These are phyloP conservation scores for Rhopilema esculentum DNA, from an alignment of 30 jellyfish, hydroid and myxozoan genomes.

Conservation along the genomic window DNA sequence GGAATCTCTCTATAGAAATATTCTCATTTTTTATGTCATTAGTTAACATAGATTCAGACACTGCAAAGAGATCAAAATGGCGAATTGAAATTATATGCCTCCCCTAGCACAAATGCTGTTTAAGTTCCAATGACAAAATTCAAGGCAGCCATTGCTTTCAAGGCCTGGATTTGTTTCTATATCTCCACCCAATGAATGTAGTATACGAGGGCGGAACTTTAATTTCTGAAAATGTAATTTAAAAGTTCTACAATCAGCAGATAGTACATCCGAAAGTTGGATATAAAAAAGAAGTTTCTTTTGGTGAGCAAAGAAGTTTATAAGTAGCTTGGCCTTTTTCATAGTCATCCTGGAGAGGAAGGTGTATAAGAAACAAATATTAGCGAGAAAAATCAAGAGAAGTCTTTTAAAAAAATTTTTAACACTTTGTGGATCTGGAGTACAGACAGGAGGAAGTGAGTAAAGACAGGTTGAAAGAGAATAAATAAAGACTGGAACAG, in stretches of 20 bases:
- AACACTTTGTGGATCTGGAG: conserved; percentile 17
- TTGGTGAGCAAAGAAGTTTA: conserved; percentile 9
- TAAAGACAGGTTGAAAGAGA: conserved; percentile 8
- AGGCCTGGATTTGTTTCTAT: conserved; percentile 24
- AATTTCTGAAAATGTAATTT: conserved; percentile 5
- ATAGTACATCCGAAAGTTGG: conserved; percentile 24
- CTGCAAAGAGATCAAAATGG: conserved; percentile 1
- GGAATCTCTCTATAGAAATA: not conserved
- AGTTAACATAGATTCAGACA: not conserved
- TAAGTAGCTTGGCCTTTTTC: conserved; percentile 3
- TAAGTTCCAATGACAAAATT: too few relatives aligned
- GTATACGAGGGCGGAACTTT: conserved; percentile 31
- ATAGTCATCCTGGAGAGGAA: not conserved
- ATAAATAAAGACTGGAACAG: not conserved
- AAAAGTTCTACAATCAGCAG: conserved; percentile 17
- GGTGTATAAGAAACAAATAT: not conserved
- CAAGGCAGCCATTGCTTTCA: not conserved
- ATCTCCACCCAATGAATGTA: conserved; percentile 20
- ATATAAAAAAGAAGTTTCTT: conserved; percentile 20
- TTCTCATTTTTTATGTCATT: not conserved
- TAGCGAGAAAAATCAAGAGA: conserved; percentile 2
- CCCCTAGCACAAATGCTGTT: conserved; percentile 52
- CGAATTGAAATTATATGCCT: not conserved
- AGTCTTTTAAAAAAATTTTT: not conserved
- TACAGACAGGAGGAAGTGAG: conserved; percentile 27